Evolutionary conservation across 2,888 invertebrate genomes (phyloP), one percentile per base, ranked within the genome.

Genomic region (Drosophila kuntzei): DNA sequence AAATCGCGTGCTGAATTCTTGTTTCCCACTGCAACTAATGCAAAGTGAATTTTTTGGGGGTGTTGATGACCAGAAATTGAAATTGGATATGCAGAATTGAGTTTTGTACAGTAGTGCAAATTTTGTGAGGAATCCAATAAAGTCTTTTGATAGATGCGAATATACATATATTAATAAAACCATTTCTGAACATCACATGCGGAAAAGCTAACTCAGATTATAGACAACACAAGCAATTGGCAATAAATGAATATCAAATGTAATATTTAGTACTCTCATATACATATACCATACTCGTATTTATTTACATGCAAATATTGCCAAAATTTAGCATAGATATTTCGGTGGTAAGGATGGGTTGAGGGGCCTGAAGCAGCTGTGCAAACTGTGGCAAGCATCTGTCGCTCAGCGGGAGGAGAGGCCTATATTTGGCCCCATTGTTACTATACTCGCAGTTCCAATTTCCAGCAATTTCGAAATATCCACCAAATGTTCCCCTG

Each of bases 401-500:
- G 69, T 60, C 57, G 72, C 32, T 34, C 37, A 37, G 46, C 34
- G 32, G 34, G n/a, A 27, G 43, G 2, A 41, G 67, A 74, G 75
- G 76, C 79, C 74, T 79, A 71, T 55, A 71, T 69, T 66, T 69
- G 50, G 61, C 14, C 12, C 55, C 61, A 80, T 83, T 86, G 82
- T 83, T 83, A 79, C 80, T 57, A 73, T 67, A 79, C 57, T 79
- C 75, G 72, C 61, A 76, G 78, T 78, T 68, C 82, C 83, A 87
- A 83, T 83, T 83, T 84, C 64, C 80, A 70, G 49, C 76, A 76
- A 79, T 76, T 86, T 85, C 61, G 53, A 36, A 20, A 54, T 39
- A 37, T 54, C 18, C 39, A 18, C 51, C 51, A 22, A 32, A 29
- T 18, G 3, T 25, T 27, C 20, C 44, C 16, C 14, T 12, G 9